Base-by-base conservation (phyloP, 2,888 invertebrate genomes). In the Chrysolina oricalcia region DNA sequence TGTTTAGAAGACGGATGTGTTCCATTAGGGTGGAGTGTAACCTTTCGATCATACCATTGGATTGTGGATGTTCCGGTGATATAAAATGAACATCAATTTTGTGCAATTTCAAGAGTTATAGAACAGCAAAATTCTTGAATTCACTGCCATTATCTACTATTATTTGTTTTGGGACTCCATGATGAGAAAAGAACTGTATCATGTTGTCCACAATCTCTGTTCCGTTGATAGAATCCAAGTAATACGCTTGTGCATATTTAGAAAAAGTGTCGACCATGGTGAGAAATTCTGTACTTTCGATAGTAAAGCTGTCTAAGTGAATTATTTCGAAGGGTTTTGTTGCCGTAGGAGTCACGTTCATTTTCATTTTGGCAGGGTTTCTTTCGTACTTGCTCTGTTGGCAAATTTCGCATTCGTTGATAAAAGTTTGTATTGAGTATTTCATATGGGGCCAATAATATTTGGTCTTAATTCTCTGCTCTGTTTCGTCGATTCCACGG, bases 61-160 rank as follows among this genome's bases (percentile, higher is more conserved):
- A 78, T 70, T 80, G 59, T 15, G 77, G 79, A 50, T 76, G 76
- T 13, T 80, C 50, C 11, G 76, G 64, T 15, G 69, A 72, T 11
- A n/a, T 68, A 68, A 78, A 79, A 75, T 80, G 80, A 17, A 75
- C 67, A 53, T 78, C 71, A 17, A 82, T 76, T 72, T 81, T 78
- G 48, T 81, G 78, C 10, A 77, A 53, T 67, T 71, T 35, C 48
- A 78, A 59, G 13, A 81, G 50, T 73, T 79, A 73, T 3, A 70
- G 63, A 53, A 82, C 35, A 13, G 73, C 41, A 4, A 63, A 72
- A 72, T 78, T 78, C 74, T 81, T 81, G 27, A 81, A 80, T 70
- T 80, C 80, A 9, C 69, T 75, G n/a, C 78, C 80, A 40, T 79
- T 78, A 48, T 81, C 81, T 19, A 68, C 65, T 48, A 80, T 78